Evolutionary conservation across 2,797 vertebrate genomes (phyloP).

Genomic region (Nannoperca obscura): DNA sequence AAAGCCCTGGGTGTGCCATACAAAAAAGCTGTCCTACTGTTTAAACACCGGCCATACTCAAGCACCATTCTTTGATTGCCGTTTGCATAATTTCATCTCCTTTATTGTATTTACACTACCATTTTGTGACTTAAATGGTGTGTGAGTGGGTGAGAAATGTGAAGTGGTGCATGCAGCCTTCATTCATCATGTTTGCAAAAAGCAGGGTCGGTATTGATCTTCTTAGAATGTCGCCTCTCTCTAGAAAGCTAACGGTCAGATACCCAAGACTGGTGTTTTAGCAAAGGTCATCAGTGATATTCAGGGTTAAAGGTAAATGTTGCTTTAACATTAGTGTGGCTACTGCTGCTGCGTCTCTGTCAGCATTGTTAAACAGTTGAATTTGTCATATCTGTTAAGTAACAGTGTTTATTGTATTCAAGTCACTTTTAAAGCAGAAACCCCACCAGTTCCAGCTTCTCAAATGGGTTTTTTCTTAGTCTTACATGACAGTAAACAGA

Average conservation of each 20-base stretch:
- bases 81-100: conserved; percentile 3
- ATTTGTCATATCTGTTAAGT: neutral
- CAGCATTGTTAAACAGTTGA: neutral
- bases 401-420: neutral
- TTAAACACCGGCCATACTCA: conserved; percentile 5
- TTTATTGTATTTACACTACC: neutral
- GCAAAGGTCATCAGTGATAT: conserved; percentile 50
- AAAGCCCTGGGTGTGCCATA: conserved; percentile 49
- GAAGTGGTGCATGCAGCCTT: neutral
- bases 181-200: conserved; percentile 20
- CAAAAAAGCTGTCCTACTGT: neutral
- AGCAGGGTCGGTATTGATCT: conserved; percentile 34
- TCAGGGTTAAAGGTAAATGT: conserved; percentile 57
- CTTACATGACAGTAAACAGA: neutral
- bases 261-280: conserved; percentile 31
- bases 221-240: conserved; percentile 28
- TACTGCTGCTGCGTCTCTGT: conserved; percentile 4
- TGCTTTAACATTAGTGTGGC: conserved; percentile 25
- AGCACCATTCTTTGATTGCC: conserved; percentile 23
- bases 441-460: neutral
- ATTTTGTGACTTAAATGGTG: neutral
- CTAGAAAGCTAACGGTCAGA: conserved; percentile 58
- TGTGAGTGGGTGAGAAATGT: conserved; percentile 1
- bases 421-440: neutral
- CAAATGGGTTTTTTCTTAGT: neutral